Evolutionary conservation across 2,113 vertebrate species (phyloP).

Genomic region (Rhynchopsitta pachyrhyncha): DNA sequence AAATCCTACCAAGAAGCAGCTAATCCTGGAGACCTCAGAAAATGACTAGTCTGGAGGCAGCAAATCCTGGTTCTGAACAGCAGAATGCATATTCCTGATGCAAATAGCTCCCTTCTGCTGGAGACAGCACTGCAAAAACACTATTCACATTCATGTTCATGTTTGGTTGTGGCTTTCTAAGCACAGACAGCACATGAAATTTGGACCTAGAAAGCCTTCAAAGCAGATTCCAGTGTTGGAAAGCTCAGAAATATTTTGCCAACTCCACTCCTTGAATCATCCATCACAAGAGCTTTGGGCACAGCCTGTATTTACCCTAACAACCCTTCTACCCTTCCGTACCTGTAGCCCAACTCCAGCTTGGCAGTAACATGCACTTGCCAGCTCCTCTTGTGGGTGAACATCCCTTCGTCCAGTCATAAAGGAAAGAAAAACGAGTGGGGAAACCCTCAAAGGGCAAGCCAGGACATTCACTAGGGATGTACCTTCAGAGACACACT

Average conservation of each 20-base stretch:
- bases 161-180: background rate
- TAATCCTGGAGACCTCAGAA: background rate
- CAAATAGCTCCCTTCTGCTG: background rate
- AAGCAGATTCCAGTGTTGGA: background rate
- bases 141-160: accelerated
- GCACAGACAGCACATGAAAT: background rate
- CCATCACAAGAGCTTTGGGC: background rate
- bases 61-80: background rate
- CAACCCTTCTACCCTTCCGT: background rate
- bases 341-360: background rate
- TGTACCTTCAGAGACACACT: background rate
- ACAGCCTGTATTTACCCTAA: background rate
- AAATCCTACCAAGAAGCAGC: background rate
- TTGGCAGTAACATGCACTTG: too few relatives aligned
- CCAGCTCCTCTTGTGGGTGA: background rate
- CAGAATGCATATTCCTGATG: background rate
- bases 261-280: background rate
- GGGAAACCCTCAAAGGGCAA: background rate
- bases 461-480: background rate
- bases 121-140: accelerated
- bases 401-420: background rate
- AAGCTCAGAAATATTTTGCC: background rate
- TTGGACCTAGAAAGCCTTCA: background rate
- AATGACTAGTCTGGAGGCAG: background rate
- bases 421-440: background rate